phyloP scores from a whole-genome alignment of 2,888 invertebrate genomes.

The Scaptomyza parva region DNA sequence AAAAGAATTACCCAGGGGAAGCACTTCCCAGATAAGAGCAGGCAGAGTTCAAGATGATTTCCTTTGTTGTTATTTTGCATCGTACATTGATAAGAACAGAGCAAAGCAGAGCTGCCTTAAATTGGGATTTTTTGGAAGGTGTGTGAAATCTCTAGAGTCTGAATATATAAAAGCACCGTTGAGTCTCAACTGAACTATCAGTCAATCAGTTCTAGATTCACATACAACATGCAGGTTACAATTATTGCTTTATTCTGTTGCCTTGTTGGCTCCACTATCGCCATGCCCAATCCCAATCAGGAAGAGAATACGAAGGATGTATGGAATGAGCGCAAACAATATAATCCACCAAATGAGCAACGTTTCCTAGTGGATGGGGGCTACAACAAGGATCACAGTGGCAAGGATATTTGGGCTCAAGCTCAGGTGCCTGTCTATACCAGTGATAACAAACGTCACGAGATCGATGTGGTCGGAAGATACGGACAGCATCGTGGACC shows the following conservation, averaged over 20 bases:
- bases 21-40: slow-evolving; percentile 31
- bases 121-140: no score
- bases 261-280: slow-evolving; percentile 22
- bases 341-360: slow-evolving; percentile 25
- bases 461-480: slow-evolving; percentile 64
- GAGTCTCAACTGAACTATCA: slow-evolving; percentile 23
- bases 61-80: neutral
- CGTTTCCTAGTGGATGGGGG: slow-evolving; percentile 37
- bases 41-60: neutral
- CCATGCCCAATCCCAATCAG: slow-evolving; percentile 26
- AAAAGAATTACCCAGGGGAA: slow-evolving; percentile 38
- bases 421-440: slow-evolving; percentile 72
- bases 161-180: slow-evolving; percentile 45
- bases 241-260: slow-evolving; percentile 42
- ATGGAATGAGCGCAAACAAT: slow-evolving; percentile 16
- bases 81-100: neutral
- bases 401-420: slow-evolving; percentile 57
- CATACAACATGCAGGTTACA: slow-evolving; percentile 35
- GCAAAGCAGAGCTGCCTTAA: no score
- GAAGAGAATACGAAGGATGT: neutral
- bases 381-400: slow-evolving; percentile 57
- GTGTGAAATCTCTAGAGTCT: neutral
- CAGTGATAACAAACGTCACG: slow-evolving; percentile 76
- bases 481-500: slow-evolving; percentile 81
- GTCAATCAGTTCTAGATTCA: slow-evolving; percentile 25